A percentile compares a stretch with the other conserved stretches of the same genome.
phyloP scores from a whole-genome alignment of 2,888 invertebrate genomes.

The Aromia moschata region DNA sequence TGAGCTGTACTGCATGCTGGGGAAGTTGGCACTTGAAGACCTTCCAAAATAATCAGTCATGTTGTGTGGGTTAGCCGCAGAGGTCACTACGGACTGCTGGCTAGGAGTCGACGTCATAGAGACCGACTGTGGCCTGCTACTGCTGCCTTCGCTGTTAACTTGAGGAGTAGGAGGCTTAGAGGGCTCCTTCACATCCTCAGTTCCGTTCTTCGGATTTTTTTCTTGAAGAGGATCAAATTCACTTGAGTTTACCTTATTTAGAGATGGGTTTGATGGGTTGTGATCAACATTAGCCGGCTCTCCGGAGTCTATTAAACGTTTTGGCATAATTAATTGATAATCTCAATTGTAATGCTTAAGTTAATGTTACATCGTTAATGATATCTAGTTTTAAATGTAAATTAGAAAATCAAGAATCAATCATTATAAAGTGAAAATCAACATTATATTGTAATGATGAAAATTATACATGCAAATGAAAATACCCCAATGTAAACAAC shows the following conservation, averaged over 20 bases:
- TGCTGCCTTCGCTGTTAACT: conserved; percentile 42
- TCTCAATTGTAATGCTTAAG: too few relatives aligned
- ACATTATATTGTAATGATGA: too few relatives aligned
- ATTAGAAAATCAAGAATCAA: too few relatives aligned
- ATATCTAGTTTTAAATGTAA: too few relatives aligned
- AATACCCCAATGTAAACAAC: too few relatives aligned
- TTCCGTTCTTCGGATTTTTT: conserved; percentile 54
- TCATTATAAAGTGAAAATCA: too few relatives aligned
- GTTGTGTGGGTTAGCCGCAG: conserved; percentile 48
- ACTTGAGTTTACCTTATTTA: conserved; percentile 63
- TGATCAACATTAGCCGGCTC: conserved; percentile 35
- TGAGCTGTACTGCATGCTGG: conserved; percentile 53
- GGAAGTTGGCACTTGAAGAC: conserved; percentile 47
- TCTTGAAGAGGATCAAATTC: conserved; percentile 71
- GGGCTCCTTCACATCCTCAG: conserved; percentile 51
- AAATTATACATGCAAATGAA: too few relatives aligned
- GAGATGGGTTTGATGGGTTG: conserved; percentile 38
- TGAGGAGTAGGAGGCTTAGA: conserved; percentile 52
- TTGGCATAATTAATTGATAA: not conserved
- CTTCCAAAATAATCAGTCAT: conserved; percentile 57
- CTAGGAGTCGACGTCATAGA: conserved; percentile 50
- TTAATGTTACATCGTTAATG: too few relatives aligned
- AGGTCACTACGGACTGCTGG: conserved; percentile 48
- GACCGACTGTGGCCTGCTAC: conserved; percentile 53
- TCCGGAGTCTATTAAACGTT: conserved; percentile 18